Evolutionary conservation across 92 coral and sea anemone genomes (phyloP).

Genomic region (Galaxea fascicularis): DNA sequence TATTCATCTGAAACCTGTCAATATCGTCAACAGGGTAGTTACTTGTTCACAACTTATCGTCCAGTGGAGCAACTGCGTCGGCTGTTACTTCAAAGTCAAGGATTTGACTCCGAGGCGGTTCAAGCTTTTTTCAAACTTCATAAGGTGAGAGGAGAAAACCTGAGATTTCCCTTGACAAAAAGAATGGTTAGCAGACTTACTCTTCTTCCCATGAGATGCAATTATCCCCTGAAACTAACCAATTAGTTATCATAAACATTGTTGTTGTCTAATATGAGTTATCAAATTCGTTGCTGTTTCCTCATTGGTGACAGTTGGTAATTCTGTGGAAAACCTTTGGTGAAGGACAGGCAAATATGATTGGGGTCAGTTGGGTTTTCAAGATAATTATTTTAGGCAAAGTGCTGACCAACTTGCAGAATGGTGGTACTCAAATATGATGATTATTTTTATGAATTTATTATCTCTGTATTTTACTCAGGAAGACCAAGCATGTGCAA

Average conservation of each 20-base stretch:
- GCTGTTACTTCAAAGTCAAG: constrained; percentile 75
- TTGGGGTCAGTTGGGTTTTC: too few species aligned
- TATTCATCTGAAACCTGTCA: not conserved
- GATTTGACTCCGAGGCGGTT: constrained; percentile 96
- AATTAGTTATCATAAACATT: too few species aligned
- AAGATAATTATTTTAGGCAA: not conserved
- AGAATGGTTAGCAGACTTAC: not conserved
- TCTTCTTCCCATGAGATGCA: too few species aligned
- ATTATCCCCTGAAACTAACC: too few species aligned
- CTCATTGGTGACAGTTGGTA: too few species aligned
- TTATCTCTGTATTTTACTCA: constrained; percentile 13
- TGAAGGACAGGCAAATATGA: too few species aligned
- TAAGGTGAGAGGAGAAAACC: constrained; percentile 59
- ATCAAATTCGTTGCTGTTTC: too few species aligned
- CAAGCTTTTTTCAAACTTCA: constrained; percentile 91
- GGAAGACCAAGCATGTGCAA: constrained; percentile 98
- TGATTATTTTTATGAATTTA: too few species aligned
- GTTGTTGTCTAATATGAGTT: too few species aligned
- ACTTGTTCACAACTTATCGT: constrained; percentile 89
- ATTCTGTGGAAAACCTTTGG: too few species aligned
- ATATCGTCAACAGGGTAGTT: constrained; percentile 79
- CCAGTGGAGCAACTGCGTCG: constrained; percentile 94
- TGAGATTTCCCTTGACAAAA: not conserved
- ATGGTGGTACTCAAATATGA: too few species aligned
- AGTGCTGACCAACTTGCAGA: not conserved